These are phyloP conservation scores for Salvelinus sp. DNA, from an alignment of 2,113 vertebrate genomes.

Conservation along the genomic window DNA sequence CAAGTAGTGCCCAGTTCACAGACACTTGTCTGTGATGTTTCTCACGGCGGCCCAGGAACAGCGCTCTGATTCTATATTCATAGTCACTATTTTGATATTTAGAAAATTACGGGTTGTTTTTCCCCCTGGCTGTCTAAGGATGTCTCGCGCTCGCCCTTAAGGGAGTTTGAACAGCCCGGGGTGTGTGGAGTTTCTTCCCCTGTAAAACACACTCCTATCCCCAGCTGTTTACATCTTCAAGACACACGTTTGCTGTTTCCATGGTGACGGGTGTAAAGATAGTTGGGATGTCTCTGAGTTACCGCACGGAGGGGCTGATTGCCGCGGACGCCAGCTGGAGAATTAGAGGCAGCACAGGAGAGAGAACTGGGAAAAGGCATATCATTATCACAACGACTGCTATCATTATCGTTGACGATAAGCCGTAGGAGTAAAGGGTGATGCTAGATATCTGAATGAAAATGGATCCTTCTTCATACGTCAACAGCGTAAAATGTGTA, in stretches of 20 bases:
- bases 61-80: slow-evolving; percentile 51
- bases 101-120: neutral
- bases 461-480: neutral
- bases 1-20: too few relatives aligned
- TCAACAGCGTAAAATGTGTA: neutral
- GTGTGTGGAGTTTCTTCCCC: slow-evolving; percentile 4
- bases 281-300: slow-evolving; percentile 25
- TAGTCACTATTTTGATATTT: slow-evolving; percentile 38
- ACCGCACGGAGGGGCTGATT: slow-evolving; percentile 18
- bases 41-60: neutral
- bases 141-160: neutral
- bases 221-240: slow-evolving; percentile 64
- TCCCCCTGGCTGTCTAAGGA: neutral
- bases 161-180: neutral
- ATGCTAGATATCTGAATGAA: neutral
- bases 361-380: neutral
- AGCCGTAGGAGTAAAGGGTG: too few relatives aligned
- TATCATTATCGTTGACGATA: neutral
- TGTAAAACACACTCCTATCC: slow-evolving; percentile 27
- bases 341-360: slow-evolving; percentile 36
- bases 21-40: too few relatives aligned
- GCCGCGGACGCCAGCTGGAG: slow-evolving; percentile 41
- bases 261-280: slow-evolving; percentile 68
- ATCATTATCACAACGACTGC: neutral
- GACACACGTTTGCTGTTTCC: slow-evolving; percentile 68